Base-by-base conservation (phyloP, 1,140 invertebrate genomes). In the Coelopa frigida region DNA sequence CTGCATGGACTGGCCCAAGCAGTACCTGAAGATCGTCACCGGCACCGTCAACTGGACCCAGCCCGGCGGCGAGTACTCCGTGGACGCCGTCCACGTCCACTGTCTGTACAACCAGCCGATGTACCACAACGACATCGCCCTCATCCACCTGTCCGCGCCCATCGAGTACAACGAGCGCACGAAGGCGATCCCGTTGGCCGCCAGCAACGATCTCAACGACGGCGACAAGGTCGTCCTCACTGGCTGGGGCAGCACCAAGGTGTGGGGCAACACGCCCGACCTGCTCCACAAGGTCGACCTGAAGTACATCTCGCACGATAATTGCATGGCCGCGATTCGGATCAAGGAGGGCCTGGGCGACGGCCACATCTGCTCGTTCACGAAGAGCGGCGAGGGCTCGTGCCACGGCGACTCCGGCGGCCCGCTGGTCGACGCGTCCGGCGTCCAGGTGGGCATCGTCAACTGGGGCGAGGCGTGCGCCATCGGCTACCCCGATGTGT, bases 351-450 rank as follows among this genome's bases (percentile, higher is more conserved):
- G 60, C 53, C 10, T 66, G 37, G 48, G 58, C 14, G 48, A 48
- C 1, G 63, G 61, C 5, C 75, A 81, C 48, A 72, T 82, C 35
- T 82, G 80, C 48, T 80, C 79, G 0, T 65, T 75, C 8, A 81
- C 77, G 3, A 74, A 72, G 51, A 46, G 52, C 18, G 78, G 78
- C 8, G 69, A 80, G 58, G 78, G 78, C 6, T 73, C 76, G 33
- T 80, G 78, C 43, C 70, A 78, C 54, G 70, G 72, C 17, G 73
- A 74, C 44, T 72, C 70, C 12, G 73, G 73, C 27, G 71, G 72
- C 24, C 72, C 73, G 1, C 43, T 75, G 42, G 60, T 68, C 15
- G 70, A 68, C 43, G 52, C 45, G 36, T 52, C 61, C 8, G 42
- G 51, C 6, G 46, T 38, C 10, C 44, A 54, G 3, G 56, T 77